phyloP scores from a whole-genome alignment of 2,113 vertebrate genomes.

The Ariopsis seemanni region DNA sequence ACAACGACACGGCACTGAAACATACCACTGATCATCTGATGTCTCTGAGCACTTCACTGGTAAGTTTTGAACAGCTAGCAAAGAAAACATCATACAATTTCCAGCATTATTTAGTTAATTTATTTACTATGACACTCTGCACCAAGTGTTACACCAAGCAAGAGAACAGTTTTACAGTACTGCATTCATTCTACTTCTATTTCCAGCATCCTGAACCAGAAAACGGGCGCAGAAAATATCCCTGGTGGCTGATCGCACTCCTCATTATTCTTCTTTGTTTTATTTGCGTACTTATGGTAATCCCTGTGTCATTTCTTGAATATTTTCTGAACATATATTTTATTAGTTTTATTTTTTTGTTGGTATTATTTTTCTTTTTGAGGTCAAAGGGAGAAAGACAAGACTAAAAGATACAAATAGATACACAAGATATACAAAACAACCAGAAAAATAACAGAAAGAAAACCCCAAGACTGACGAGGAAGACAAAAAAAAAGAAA shows the following conservation, averaged over 20 bases:
- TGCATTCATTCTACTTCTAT: background rate
- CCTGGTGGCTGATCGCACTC: rapidly evolving
- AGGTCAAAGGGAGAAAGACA: too few species aligned
- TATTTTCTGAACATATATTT: too few species aligned
- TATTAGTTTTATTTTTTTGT: too few species aligned
- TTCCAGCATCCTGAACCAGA: background rate
- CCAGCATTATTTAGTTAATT: background rate
- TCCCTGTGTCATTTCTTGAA: too few species aligned
- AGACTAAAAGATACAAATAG: too few species aligned
- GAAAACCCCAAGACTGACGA: too few species aligned
- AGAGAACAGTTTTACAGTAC: background rate
- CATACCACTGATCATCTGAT: background rate
- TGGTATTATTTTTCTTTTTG: too few species aligned
- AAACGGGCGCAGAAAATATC: rapidly evolving
- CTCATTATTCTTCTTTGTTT: rapidly evolving
- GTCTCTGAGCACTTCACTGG: too few species aligned
- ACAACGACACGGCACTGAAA: background rate
- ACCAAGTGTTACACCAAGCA: background rate
- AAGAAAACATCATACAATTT: background rate
- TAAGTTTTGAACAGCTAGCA: background rate
- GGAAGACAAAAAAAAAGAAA: too few species aligned
- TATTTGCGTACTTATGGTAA: background rate
- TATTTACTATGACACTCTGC: background rate
- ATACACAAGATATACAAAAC: too few species aligned
- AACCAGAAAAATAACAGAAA: too few species aligned